Evolutionary conservation across 2,797 vertebrate species (phyloP).

Genomic region (Pterois miles): DNA sequence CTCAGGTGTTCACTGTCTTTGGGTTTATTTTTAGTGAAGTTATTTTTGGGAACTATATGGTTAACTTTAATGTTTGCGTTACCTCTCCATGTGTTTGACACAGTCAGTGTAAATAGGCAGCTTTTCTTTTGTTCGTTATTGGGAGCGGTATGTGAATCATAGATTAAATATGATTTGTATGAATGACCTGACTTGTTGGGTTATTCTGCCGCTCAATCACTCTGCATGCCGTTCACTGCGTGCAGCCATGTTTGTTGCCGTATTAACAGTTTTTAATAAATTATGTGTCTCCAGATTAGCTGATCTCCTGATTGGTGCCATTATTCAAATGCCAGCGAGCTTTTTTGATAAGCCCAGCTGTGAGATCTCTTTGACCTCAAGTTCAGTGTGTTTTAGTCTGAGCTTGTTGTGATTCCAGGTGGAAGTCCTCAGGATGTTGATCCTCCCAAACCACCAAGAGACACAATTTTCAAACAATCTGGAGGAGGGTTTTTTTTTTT

Average conservation of each 20-base stretch:
- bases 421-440: slow-evolving; percentile 79
- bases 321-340: neutral
- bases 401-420: slow-evolving; percentile 70
- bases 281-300: neutral
- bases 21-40: slow-evolving; percentile 28
- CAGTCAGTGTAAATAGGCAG: slow-evolving; percentile 13
- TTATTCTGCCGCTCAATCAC: slow-evolving; percentile 10
- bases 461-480: slow-evolving; percentile 73
- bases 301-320: slow-evolving; percentile 10
- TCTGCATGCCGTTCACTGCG: neutral
- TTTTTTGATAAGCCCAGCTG: slow-evolving; percentile 9
- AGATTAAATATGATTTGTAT: slow-evolving; percentile 37
- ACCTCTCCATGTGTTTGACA: slow-evolving; percentile 24
- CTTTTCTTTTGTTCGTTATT: slow-evolving; percentile 26
- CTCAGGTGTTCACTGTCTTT: slow-evolving; percentile 48
- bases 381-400: slow-evolving; percentile 65
- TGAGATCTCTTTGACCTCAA: slow-evolving; percentile 62
- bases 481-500: slow-evolving; percentile 44
- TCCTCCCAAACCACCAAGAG: slow-evolving; percentile 68
- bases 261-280: neutral
- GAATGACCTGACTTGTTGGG: slow-evolving; percentile 18
- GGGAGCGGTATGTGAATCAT: slow-evolving; percentile 39
- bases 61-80: slow-evolving; percentile 22
- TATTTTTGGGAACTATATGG: slow-evolving; percentile 44
- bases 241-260: neutral